phyloP scores from a whole-genome alignment of 35 echinoderm and acorn worm genomes.

The Amphiura filiformis region DNA sequence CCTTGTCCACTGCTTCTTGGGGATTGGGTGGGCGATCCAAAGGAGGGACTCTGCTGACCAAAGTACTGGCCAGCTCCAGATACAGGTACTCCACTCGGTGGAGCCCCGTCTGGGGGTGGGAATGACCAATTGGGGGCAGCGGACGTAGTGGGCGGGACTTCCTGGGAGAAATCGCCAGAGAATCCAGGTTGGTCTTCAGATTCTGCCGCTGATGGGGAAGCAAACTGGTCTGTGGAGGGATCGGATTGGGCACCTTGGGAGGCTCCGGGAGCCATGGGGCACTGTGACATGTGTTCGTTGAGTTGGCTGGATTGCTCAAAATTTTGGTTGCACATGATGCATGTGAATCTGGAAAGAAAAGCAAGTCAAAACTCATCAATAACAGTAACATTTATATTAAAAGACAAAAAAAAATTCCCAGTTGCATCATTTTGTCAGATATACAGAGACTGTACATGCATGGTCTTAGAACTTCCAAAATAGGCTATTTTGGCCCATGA shows the following conservation, averaged over 20 bases:
- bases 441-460: too few species aligned
- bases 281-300: slow-evolving; percentile 1
- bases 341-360: background rate
- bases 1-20: background rate
- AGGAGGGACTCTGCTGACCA: background rate
- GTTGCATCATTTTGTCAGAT: too few species aligned
- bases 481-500: too few species aligned
- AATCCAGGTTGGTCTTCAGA: background rate
- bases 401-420: too few species aligned
- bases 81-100: background rate
- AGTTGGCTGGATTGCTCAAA: background rate
- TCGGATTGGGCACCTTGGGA: slow-evolving; percentile 5
- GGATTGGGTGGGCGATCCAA: background rate
- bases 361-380: too few species aligned
- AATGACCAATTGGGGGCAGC: background rate
- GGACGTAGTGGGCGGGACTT: background rate
- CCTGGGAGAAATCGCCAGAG: background rate
- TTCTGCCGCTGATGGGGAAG: background rate
- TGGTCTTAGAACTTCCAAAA: too few species aligned
- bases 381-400: too few species aligned
- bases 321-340: slow-evolving; percentile 1
- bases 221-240: background rate
- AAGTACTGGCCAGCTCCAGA: background rate
- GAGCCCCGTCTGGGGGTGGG: background rate
- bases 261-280: background rate